phyloP scores from a whole-genome alignment of 2,888 invertebrate genomes.

The Calameuta idolon region DNA sequence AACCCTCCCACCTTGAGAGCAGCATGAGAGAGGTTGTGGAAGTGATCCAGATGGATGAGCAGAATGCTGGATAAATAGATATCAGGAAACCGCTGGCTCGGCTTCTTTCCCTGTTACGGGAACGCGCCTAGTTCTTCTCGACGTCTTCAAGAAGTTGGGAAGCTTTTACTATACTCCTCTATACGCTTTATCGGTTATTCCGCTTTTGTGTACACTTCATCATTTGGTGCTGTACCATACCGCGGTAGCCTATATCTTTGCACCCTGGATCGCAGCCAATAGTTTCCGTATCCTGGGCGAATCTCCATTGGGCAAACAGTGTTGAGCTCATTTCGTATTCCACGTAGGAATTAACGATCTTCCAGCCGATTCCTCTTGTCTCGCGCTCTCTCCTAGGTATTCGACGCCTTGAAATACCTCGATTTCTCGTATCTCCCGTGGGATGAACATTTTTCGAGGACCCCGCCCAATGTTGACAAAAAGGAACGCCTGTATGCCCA shows the following conservation, averaged over 20 bases:
- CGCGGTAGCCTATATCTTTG: not conserved
- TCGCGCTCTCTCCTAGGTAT: not conserved
- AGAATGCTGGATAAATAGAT: not conserved
- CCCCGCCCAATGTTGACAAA: not conserved
- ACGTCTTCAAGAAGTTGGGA: not conserved
- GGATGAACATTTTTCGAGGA: not conserved
- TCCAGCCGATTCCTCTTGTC: not conserved
- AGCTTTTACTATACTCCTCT: not conserved
- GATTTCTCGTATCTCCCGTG: not conserved
- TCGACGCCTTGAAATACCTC: not conserved
- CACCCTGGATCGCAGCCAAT: not conserved
- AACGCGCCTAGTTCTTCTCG: not conserved
- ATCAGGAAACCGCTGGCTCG: not conserved
- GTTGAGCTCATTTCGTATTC: not conserved
- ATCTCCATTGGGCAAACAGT: not conserved
- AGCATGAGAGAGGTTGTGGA: not conserved
- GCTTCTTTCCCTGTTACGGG: not conserved
- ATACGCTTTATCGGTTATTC: not conserved
- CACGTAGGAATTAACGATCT: not conserved
- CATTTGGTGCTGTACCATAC: not conserved
- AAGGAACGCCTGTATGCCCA: accelerated
- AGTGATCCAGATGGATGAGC: not conserved
- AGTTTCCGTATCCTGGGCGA: not conserved
- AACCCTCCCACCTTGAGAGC: not conserved
- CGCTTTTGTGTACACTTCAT: not conserved